A percentile compares a stretch with the other conserved stretches of the same genome.
Evolutionary conservation across 2,888 invertebrate species (phyloP).

Genomic region (Drosophila kuntzei): DNA sequence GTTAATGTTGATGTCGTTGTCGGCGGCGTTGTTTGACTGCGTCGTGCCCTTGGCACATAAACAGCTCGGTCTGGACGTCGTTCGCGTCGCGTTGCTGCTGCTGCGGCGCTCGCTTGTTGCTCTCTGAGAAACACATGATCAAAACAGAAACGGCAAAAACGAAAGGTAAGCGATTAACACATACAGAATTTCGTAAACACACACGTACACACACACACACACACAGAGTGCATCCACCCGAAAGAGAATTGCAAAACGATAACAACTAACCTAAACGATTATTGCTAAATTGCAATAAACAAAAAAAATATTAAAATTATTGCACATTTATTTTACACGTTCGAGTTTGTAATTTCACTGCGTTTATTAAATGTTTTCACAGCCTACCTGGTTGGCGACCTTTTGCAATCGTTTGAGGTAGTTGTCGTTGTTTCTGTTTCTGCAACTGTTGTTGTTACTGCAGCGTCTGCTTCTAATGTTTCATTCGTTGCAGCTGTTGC

Average conservation of each 20-base stretch:
- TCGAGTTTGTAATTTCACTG: background rate
- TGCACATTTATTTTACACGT: conserved; percentile 3
- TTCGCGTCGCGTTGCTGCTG: conserved; percentile 84
- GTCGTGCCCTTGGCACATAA: conserved; percentile 91
- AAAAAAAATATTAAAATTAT: conserved; percentile 4
- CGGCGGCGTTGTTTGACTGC: conserved; percentile 86
- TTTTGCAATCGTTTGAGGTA: conserved; percentile 50
- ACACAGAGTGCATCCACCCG: conserved; percentile 17
- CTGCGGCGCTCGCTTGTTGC: conserved; percentile 70
- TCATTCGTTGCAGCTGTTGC: conserved; percentile 40
- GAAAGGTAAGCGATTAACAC: conserved; percentile 46
- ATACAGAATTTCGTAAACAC: conserved; percentile 67
- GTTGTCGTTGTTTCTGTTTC: conserved; percentile 42
- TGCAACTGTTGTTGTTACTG: conserved; percentile 23
- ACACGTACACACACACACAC: conserved; percentile 1
- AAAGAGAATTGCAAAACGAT: conserved; percentile 15
- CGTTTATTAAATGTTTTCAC: conserved; percentile 1
- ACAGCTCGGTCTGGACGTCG: conserved; percentile 92
- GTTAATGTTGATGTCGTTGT: conserved; percentile 63
- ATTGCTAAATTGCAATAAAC: conserved; percentile 7
- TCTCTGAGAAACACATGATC: conserved; percentile 70
- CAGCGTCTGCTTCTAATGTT: conserved; percentile 20
- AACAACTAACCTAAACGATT: conserved; percentile 9
- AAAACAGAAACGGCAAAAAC: conserved; percentile 68
- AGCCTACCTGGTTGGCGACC: conserved; percentile 60